Evolutionary conservation across 2,797 vertebrate species (phyloP), one percentile per base, ranked within the genome.

Genomic region (Lacerta agilis): DNA sequence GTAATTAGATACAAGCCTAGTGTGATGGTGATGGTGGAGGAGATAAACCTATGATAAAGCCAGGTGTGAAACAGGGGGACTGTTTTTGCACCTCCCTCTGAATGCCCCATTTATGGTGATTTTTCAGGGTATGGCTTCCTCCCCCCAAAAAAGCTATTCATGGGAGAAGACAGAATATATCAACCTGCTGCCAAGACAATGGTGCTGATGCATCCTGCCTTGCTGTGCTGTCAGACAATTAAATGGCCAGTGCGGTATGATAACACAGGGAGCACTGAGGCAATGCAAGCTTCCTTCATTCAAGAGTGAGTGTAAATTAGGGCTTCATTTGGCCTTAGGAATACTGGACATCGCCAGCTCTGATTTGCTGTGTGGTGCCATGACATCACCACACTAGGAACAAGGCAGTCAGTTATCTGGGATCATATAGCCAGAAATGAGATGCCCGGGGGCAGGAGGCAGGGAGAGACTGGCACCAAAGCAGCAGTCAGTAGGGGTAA

Each of bases 1-100:
- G 55, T 43, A 18, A 4, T 27, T 29, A 45, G 55, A 66, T 17
- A 45, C 18, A 69, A 29, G 58, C 27, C 23, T 36, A 7, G 33
- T 20, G 2, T 4, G 29, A 17, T 8, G 23, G 18, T 15, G 3
- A 13, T 0, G 13, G 49, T 1, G 13, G 41, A 3, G 20, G 38
- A 17, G 81, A 71, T 72, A 5, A 33, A 20, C 6, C 29, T 41
- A 43, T 45, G 23, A 36, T 25, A 79, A 43, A 79, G 17, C 41
- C 49, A 78, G n/a, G 38, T 55, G 43, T 58, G 64, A 86, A 71
- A 69, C 4, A 10, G 20, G 43, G 9, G 5, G 18, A 20, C 49
- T 36, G 41, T 9, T 6, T 79, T 80, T 80, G 77, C 66, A 58
- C 23, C 5, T 79, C 27, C 27, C 36, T 55, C 9, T 23, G 76